Percentiles rank a stretch among this genome's conserved stretches.
Conservation (phyloP, 2,113 vertebrate species). For the Pollimyrus isidori region DNA sequence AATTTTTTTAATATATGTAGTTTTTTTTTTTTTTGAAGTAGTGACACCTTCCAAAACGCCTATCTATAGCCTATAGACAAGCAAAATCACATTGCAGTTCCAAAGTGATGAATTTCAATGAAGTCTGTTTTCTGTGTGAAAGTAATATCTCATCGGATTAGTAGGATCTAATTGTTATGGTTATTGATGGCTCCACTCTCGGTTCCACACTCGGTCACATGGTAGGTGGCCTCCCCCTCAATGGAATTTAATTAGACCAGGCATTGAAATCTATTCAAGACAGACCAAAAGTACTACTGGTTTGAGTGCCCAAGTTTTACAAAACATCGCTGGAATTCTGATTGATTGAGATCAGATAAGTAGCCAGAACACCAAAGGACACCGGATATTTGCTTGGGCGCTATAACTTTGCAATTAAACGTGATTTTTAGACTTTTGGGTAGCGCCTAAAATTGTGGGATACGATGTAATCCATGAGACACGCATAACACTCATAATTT, state of each 20-base stretch:
- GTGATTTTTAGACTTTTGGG: not conserved
- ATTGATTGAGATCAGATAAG: not conserved
- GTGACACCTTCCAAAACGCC: not conserved
- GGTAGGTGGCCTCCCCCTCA: conserved; percentile 3
- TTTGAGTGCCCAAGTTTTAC: not conserved
- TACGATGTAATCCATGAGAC: not conserved
- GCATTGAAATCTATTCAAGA: not conserved
- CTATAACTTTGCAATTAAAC: not conserved
- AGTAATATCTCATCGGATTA: not conserved
- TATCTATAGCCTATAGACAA: not conserved
- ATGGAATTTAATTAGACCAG: conserved; percentile 9
- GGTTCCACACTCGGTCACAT: not conserved
- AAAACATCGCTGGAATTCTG: not conserved
- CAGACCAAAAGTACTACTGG: not conserved
- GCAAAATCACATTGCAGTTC: not conserved
- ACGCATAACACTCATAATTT: not conserved
- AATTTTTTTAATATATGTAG: not conserved
- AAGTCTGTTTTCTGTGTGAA: not conserved
- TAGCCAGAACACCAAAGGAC: not conserved
- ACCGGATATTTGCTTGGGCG: not conserved
- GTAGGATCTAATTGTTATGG: not conserved
- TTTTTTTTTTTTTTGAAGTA: not conserved
- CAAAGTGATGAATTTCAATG: not conserved
- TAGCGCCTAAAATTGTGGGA: not conserved
- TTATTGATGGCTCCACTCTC: not conserved